Evolutionary conservation across 1,140 invertebrate genomes (phyloP).

Genomic region (Drosophila lacertosa): DNA sequence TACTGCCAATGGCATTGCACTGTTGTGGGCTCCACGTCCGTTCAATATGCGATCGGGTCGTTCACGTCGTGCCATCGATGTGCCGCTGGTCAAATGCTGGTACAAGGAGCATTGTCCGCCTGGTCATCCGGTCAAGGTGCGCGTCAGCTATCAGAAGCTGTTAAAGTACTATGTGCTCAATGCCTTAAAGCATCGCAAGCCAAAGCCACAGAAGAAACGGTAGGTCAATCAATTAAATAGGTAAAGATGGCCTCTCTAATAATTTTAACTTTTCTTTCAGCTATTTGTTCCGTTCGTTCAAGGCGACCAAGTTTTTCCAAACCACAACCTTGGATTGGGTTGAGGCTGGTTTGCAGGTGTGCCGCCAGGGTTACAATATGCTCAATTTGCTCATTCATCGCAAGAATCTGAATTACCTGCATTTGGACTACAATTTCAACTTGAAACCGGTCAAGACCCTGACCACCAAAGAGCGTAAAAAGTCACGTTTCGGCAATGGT

Average conservation of each 20-base stretch:
- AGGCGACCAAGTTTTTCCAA: conserved; percentile 99
- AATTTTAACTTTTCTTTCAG: conserved; percentile 59
- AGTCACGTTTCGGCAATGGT: conserved; percentile 99
- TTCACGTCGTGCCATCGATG: conserved; percentile 95
- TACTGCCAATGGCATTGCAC: conserved; percentile 98
- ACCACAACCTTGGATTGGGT: conserved; percentile 99
- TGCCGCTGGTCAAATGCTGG: conserved; percentile 99
- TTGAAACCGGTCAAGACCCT: conserved; percentile 99
- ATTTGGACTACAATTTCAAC: conserved; percentile 99
- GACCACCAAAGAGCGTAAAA: conserved; percentile 99
- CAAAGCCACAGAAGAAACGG: conserved; percentile 99
- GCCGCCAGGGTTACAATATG: conserved; percentile 99
- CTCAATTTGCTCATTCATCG: conserved; percentile 99
- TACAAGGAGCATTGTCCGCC: conserved; percentile 99
- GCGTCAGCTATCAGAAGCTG: conserved; percentile 99
- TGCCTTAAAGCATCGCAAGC: conserved; percentile 97
- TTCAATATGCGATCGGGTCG: conserved; percentile 97
- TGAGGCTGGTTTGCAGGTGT: conserved; percentile 98
- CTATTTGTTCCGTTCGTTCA: conserved; percentile 99
- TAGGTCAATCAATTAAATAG: conserved; percentile 74
- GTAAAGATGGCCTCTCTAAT: background rate
- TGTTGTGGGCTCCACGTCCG: conserved; percentile 99
- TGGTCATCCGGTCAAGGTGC: conserved; percentile 99
- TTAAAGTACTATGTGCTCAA: conserved; percentile 99
- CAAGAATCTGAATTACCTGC: conserved; percentile 99